These are phyloP conservation scores for Forbesichthys agassizii DNA, from an alignment of 2,113 vertebrate genomes.

Conservation along the genomic window DNA sequence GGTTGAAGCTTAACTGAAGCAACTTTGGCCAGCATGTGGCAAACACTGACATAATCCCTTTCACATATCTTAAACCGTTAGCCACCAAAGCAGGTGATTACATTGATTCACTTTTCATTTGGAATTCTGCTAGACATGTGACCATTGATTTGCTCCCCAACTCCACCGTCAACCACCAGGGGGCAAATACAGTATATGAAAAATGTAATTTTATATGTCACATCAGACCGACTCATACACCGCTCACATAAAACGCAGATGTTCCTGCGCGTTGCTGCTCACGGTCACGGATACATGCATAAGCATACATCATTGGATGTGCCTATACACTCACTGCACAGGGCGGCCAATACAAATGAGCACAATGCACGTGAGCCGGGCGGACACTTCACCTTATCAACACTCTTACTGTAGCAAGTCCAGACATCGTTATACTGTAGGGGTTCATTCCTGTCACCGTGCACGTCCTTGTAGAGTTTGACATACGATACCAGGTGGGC, in stretches of 20 bases:
- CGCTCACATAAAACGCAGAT: constrained; percentile 15
- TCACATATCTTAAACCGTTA: constrained; percentile 59
- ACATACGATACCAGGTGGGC: neutral
- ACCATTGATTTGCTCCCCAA: constrained; percentile 65
- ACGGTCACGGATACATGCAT: neutral
- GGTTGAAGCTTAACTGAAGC: constrained; percentile 3
- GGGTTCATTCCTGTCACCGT: neutral
- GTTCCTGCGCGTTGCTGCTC: neutral
- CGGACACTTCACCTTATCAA: constrained; percentile 30
- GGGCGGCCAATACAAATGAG: constrained; percentile 5
- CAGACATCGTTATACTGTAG: neutral
- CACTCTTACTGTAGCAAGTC: constrained; percentile 9
- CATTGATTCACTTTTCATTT: constrained; percentile 74
- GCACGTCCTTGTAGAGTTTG: constrained; percentile 3
- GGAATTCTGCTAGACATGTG: constrained; percentile 57
- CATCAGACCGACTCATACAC: constrained; percentile 22
- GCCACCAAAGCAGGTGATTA: constrained; percentile 59
- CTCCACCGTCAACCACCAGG: neutral
- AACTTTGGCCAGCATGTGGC: neutral
- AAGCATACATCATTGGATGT: constrained; percentile 4
- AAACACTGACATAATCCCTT: constrained; percentile 32
- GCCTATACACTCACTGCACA: neutral
- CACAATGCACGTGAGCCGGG: constrained; percentile 2
- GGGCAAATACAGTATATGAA: constrained; percentile 66
- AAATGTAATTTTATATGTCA: constrained; percentile 51